phyloP scores from a whole-genome alignment of 2,113 vertebrate genomes.

The Motacilla alba region DNA sequence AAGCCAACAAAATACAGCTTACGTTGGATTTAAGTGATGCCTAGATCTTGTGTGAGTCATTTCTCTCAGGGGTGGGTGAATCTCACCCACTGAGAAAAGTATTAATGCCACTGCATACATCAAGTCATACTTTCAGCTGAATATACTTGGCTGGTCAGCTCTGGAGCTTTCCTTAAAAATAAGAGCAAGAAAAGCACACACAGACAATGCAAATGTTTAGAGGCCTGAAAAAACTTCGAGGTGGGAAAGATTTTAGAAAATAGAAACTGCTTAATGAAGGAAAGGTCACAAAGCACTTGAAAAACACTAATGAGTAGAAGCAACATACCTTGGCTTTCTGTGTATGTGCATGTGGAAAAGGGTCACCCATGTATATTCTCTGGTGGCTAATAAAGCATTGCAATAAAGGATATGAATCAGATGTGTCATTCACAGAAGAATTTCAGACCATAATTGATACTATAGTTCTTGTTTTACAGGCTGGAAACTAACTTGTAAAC shows the following conservation, averaged over 20 bases:
- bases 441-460: background rate
- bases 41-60: constrained; percentile 32
- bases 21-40: constrained; percentile 37
- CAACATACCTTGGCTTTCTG: background rate
- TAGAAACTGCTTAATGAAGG: background rate
- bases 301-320: background rate
- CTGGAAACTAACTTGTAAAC: background rate
- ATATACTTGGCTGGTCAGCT: background rate
- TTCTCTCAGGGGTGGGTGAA: constrained; percentile 22
- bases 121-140: background rate
- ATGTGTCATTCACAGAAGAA: background rate
- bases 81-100: constrained; percentile 19
- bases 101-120: background rate
- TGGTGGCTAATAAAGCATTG: background rate
- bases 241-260: background rate
- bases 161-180: background rate
- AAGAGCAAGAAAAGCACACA: background rate
- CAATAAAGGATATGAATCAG: background rate
- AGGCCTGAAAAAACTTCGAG: background rate
- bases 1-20: constrained; percentile 50
- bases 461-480: background rate
- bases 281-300: background rate
- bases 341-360: background rate
- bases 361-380: background rate
- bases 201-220: background rate